Conservation (phyloP, 2,797 vertebrate genomes). For the Chelon labrosus region DNA sequence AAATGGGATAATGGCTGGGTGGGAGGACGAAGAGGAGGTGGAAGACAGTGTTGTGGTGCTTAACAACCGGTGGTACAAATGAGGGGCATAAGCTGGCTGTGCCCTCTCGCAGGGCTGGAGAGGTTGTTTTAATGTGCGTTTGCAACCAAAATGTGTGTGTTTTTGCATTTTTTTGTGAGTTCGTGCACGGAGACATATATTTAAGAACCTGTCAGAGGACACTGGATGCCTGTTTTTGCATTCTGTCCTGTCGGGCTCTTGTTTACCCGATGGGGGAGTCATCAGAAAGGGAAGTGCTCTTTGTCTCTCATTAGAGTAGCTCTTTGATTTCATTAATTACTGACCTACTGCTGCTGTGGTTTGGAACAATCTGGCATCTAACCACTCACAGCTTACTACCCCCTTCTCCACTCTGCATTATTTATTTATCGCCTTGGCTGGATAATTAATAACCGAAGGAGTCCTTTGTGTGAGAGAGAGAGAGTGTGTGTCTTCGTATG, state of each 20-base stretch:
- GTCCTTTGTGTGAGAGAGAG: slow-evolving; percentile 33
- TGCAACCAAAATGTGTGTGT: slow-evolving; percentile 17
- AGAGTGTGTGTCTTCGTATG: slow-evolving; percentile 9
- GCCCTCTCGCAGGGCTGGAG: slow-evolving; percentile 13
- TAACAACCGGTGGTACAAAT: slow-evolving; percentile 48
- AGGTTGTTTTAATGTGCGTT: slow-evolving; percentile 25
- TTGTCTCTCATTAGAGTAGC: slow-evolving; percentile 73
- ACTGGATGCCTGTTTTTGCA: slow-evolving; percentile 16
- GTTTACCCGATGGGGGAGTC: slow-evolving; percentile 46
- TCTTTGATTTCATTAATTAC: slow-evolving; percentile 81
- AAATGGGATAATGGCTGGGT: slow-evolving; percentile 55
- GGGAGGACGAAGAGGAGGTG: slow-evolving; percentile 33
- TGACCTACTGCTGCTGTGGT: slow-evolving; percentile 64
- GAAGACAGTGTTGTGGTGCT: slow-evolving; percentile 18
- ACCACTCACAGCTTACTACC: slow-evolving; percentile 47
- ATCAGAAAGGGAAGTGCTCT: slow-evolving; percentile 45
- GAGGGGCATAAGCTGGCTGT: slow-evolving; percentile 34
- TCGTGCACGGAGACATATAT: neutral
- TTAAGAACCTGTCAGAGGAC: slow-evolving; percentile 3
- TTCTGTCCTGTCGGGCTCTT: slow-evolving; percentile 40
- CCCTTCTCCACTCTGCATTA: slow-evolving; percentile 58
- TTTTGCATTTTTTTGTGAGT: slow-evolving; percentile 1
- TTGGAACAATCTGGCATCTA: slow-evolving; percentile 63
- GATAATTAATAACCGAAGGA: slow-evolving; percentile 70
- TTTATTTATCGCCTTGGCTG: slow-evolving; percentile 68